Conservation (phyloP, 2,888 invertebrate genomes). For the Calliscelio sp. region DNA sequence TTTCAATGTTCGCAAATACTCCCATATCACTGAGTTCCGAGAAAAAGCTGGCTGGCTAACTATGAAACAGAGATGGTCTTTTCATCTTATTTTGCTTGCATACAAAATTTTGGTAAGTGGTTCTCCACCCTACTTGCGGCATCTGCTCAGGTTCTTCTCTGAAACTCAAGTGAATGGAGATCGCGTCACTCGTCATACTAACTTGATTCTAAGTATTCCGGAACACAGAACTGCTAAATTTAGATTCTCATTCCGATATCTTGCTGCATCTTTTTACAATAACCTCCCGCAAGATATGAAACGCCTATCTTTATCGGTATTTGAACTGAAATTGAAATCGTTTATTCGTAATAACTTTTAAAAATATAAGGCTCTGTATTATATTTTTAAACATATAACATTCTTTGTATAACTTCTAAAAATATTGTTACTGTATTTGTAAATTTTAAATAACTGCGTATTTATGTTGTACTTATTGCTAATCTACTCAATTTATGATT, state of each 20-base stretch:
- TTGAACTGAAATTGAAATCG: too few relatives aligned
- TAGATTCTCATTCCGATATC: background rate
- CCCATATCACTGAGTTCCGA: background rate
- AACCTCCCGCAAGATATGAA: background rate
- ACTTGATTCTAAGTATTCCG: background rate
- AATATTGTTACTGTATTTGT: too few relatives aligned
- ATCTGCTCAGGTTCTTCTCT: background rate
- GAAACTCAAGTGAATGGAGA: background rate
- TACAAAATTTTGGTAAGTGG: background rate
- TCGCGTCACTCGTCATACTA: background rate
- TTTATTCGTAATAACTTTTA: background rate
- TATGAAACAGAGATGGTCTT: conserved; percentile 8
- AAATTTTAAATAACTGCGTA: too few relatives aligned
- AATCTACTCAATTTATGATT: too few relatives aligned
- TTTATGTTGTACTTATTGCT: too few relatives aligned
- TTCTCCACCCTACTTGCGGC: background rate
- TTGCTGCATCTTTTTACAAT: background rate
- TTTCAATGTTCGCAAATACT: background rate
- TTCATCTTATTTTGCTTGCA: background rate
- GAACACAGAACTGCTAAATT: background rate
- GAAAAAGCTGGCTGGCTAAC: background rate
- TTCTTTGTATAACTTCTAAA: too few relatives aligned
- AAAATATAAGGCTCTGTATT: too few relatives aligned
- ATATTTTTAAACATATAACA: too few relatives aligned
- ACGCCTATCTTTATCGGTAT: background rate